Percentiles rank a stretch among this genome's conserved stretches.
Conservation (phyloP, 2,888 invertebrate species). For the Anarsia innoxiella region DNA sequence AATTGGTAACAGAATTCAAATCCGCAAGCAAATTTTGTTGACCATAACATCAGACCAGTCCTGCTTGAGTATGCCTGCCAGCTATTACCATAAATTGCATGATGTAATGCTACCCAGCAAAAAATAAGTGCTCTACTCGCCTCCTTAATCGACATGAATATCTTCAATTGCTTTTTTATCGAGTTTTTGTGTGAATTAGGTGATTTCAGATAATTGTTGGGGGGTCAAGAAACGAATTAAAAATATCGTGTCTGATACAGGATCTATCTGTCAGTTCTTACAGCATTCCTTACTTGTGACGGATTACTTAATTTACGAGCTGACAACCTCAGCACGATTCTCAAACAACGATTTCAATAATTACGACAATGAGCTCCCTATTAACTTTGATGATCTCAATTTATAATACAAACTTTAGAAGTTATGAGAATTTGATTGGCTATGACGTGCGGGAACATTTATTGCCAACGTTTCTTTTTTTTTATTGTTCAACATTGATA, state of each 20-base stretch:
- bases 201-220: conserved; percentile 32
- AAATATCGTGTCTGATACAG: conserved; percentile 40
- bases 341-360: conserved; percentile 18
- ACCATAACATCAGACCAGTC: too few species aligned
- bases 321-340: conserved; percentile 20
- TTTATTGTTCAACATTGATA: not conserved
- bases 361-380: conserved; percentile 16
- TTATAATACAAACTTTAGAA: too few species aligned
- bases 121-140: not conserved
- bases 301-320: conserved; percentile 19
- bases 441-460: conserved; percentile 19
- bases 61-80: not conserved
- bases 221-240: conserved; percentile 49
- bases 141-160: conserved; percentile 18
- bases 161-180: conserved; percentile 1
- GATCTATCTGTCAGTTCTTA: conserved; percentile 32
- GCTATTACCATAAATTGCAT: conserved; percentile 5
- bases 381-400: conserved; percentile 11
- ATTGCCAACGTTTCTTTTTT: not conserved
- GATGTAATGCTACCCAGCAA: conserved; percentile 5
- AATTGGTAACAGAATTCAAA: too few species aligned
- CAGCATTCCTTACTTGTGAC: conserved; percentile 28
- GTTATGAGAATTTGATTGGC: not conserved
- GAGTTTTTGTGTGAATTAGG: conserved; percentile 21
- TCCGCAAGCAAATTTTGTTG: too few species aligned